Base-by-base conservation (phyloP, 2,113 vertebrate species). In the Salvelinus sp. region DNA sequence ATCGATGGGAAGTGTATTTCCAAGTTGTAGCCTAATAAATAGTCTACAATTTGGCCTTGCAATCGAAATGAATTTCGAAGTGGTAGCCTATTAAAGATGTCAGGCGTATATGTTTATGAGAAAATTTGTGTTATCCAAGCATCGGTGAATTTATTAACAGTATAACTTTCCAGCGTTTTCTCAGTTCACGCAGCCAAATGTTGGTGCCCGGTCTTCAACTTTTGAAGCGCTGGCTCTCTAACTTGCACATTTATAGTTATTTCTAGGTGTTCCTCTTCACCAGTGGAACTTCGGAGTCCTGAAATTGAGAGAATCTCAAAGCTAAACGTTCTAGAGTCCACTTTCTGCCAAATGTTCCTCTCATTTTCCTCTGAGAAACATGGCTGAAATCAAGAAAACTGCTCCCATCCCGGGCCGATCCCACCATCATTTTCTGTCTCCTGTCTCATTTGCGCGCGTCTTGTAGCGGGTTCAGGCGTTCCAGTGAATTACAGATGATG, bases 261-360 rank as follows among this genome's bases (percentile, higher is more conserved):
- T 30, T 66, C 27, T 27, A 66, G 64, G n/a, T 25, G 64, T 44
- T 68, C 66, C 74, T 47, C 68, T 6, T 23, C 68, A 10, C 38
- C 38, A 47, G 68, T 22, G 68, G 20, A 20, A 16, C 54, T 20
- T 47, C 50, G 69, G 12, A 48, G 54, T 69, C 65, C 74, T 30
- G 23, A 74, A 57, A 73, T 48, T 20, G 60, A 75, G n/a, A 74
- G 3, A 58, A 77, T 70, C 57, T 65, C 16, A 50, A 75, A 76
- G 75, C 81, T 78, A 5, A 77, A 67, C 73, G 58, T 38, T 72
- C 72, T 66, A 66, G 27, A 66, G 10, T 14, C 12, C 75, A 79
- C 73, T 81, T 27, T 73, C 30, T 73, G 28, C 47, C 75, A 74
- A 54, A 58, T 44, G 30, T 28, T 74, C 73, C 50, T 9, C 60